These are phyloP conservation scores for Psettodes erumei DNA, from an alignment of 2,113 vertebrate species.

Conservation along the genomic window DNA sequence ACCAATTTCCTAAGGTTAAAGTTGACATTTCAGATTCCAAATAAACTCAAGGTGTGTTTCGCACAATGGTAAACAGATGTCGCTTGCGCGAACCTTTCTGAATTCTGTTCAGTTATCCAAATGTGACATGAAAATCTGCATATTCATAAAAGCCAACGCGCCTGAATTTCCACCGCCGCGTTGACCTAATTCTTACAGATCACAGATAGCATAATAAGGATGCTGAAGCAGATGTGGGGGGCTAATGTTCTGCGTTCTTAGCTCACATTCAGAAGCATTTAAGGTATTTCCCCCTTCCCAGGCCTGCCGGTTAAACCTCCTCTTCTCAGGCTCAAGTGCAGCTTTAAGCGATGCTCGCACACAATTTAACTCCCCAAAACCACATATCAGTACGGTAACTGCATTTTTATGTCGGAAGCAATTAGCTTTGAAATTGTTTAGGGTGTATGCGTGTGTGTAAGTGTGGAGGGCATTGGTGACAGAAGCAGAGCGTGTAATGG, in stretches of 20 bases:
- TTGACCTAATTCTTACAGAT: conserved; percentile 58
- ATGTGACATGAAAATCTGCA: conserved; percentile 51
- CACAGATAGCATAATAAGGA: conserved; percentile 59
- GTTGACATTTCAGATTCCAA: conserved; percentile 58
- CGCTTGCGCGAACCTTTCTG: conserved; percentile 16
- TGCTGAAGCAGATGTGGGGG: conserved; percentile 49
- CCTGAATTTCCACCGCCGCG: conserved; percentile 8
- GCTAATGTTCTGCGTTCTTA: conserved; percentile 50
- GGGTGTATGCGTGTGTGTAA: too few relatives aligned
- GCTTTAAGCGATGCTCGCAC: conserved; percentile 45
- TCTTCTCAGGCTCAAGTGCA: conserved; percentile 55
- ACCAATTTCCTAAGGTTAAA: conserved; percentile 57
- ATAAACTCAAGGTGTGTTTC: conserved; percentile 48
- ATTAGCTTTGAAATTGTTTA: conserved; percentile 73
- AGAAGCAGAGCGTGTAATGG: conserved; percentile 64
- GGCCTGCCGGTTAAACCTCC: conserved; percentile 35
- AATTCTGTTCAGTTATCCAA: conserved; percentile 50
- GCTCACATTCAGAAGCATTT: conserved; percentile 53
- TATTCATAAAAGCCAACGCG: conserved; percentile 49
- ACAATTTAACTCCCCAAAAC: conserved; percentile 67
- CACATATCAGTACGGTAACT: conserved; percentile 69
- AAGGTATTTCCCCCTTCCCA: conserved; percentile 50
- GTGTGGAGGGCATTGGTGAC: conserved; percentile 48
- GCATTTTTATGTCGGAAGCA: conserved; percentile 69
- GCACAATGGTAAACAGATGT: conserved; percentile 66